Percentiles rank a stretch among this genome's conserved stretches.
Conservation (phyloP, 2,113 vertebrate genomes). For the Sorex fumeus region DNA sequence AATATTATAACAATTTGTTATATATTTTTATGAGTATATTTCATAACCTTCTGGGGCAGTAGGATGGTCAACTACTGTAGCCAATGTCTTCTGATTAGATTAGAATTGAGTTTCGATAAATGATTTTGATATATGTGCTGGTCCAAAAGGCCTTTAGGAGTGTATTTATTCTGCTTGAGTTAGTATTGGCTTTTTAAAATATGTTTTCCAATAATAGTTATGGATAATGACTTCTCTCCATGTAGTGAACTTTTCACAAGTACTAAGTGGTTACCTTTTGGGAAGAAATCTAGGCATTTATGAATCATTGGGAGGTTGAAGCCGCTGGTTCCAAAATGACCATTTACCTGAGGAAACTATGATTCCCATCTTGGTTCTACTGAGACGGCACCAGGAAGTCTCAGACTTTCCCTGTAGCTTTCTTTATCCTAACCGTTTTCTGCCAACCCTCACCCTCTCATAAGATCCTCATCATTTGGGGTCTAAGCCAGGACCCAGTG, state of each 20-base stretch:
- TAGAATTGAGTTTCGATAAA: conserved; percentile 37
- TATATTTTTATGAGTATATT: conserved; percentile 10
- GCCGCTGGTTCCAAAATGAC: conserved; percentile 68
- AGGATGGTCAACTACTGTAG: neutral
- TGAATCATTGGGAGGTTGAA: conserved; percentile 76
- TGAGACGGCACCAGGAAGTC: conserved; percentile 76
- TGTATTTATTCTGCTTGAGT: neutral
- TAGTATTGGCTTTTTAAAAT: neutral
- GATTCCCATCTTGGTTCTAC: conserved; percentile 80
- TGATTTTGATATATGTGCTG: neutral
- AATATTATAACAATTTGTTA: neutral
- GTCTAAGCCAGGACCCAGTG: neutral
- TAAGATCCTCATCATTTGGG: neutral
- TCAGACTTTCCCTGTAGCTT: conserved; percentile 30
- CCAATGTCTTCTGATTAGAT: conserved; percentile 52
- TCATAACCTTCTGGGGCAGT: neutral
- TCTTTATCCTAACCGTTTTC: conserved; percentile 23
- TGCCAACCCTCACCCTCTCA: conserved; percentile 14
- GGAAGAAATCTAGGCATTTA: conserved; percentile 71
- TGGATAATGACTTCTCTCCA: neutral
- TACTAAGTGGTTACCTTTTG: conserved; percentile 36
- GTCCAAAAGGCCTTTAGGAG: conserved; percentile 3
- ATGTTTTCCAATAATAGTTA: neutral
- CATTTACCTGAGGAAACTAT: conserved; percentile 75
- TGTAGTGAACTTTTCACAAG: conserved; percentile 45